These are phyloP conservation scores for Agraylea sexmaculata DNA, from an alignment of 1,140 invertebrate species.

Conservation along the genomic window DNA sequence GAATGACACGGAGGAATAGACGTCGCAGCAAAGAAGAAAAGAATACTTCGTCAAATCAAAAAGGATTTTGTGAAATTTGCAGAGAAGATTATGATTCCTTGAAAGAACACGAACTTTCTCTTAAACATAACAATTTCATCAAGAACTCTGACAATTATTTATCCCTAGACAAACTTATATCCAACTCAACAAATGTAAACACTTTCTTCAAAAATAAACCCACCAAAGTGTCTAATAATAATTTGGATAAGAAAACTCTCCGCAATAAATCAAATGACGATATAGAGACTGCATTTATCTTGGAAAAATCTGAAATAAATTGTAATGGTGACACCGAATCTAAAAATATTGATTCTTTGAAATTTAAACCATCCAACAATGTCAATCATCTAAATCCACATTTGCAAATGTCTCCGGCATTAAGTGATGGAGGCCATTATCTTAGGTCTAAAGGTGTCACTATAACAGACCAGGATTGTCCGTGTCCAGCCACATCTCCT, in stretches of 20 bases:
- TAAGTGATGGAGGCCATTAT: slow-evolving; percentile 21
- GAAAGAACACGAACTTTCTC: slow-evolving; percentile 53
- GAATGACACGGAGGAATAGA: too few species aligned
- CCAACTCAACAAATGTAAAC: slow-evolving; percentile 45
- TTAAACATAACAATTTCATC: slow-evolving; percentile 57
- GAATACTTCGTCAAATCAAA: slow-evolving; percentile 40
- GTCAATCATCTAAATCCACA: slow-evolving; percentile 3
- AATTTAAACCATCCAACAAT: slow-evolving; percentile 26
- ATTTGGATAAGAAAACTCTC: slow-evolving; percentile 29
- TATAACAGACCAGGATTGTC: slow-evolving; percentile 18
- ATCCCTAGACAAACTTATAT: slow-evolving; percentile 54
- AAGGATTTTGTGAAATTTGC: slow-evolving; percentile 66
- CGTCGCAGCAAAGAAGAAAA: slow-evolving; percentile 44
- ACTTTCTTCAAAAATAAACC: slow-evolving; percentile 42
- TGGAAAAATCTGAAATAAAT: slow-evolving; percentile 10
- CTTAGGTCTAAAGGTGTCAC: slow-evolving; percentile 22
- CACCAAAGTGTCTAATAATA: slow-evolving; percentile 26
- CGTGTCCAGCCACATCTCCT: slow-evolving; percentile 11
- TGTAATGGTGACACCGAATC: slow-evolving; percentile 31
- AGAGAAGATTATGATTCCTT: slow-evolving; percentile 55
- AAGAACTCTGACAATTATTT: slow-evolving; percentile 58
- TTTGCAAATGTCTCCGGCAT: slow-evolving; percentile 20
- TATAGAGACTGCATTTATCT: slow-evolving; percentile 6
- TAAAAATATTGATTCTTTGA: slow-evolving; percentile 3
- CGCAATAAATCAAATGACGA: slow-evolving; percentile 24